phyloP scores from a whole-genome alignment of 2,888 invertebrate genomes.

The Drosophila mimica region DNA sequence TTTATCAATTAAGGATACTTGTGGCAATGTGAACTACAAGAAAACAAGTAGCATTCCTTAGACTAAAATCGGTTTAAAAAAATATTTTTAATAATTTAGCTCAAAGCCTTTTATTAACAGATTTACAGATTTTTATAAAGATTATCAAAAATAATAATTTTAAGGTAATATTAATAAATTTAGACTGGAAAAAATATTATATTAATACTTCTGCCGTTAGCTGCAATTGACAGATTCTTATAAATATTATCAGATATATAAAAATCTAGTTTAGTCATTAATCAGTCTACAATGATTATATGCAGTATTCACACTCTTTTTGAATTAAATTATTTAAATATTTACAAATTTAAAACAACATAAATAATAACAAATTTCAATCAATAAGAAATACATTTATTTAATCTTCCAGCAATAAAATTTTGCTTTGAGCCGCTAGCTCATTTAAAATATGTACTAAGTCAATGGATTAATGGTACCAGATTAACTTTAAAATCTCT shows the following conservation, averaged over 20 bases:
- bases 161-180: neutral
- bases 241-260: neutral
- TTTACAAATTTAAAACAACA: neutral
- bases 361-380: neutral
- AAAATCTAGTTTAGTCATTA: neutral
- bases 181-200: neutral
- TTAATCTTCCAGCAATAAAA: neutral
- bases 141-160: neutral
- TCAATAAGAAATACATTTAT: neutral
- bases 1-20: slow-evolving; percentile 2
- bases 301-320: neutral
- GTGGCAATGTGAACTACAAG: neutral
- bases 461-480: neutral
- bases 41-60: neutral
- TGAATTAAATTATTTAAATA: neutral
- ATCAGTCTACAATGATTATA: neutral
- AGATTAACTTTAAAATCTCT: slow-evolving; percentile 19
- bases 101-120: neutral
- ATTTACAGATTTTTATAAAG: neutral
- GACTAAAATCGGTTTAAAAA: too few species aligned
- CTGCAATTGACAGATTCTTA: neutral
- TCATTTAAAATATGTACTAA: neutral
- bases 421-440: neutral
- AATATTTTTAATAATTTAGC: neutral
- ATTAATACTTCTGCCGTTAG: neutral